phyloP scores from a whole-genome alignment of 2,797 vertebrate species.

The Thamnophis elegans region DNA sequence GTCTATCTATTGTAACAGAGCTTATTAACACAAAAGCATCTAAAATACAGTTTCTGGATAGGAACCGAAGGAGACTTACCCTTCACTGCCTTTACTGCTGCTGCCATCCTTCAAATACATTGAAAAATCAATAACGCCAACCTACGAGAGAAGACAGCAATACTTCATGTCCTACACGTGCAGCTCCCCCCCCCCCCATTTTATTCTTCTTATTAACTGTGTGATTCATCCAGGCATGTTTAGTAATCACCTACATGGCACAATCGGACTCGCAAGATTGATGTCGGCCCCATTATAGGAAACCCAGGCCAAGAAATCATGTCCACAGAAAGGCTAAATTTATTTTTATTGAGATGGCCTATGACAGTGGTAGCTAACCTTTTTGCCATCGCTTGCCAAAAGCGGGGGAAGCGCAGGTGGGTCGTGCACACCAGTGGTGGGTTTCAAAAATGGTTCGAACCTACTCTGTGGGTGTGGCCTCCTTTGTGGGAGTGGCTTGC shows the following conservation, averaged over 20 bases:
- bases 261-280: background rate
- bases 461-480: too few species aligned
- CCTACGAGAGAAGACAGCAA: slow-evolving; percentile 73
- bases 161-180: slow-evolving; percentile 25
- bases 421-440: too few species aligned
- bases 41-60: background rate
- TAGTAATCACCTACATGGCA: background rate
- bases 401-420: too few species aligned
- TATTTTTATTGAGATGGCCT: background rate
- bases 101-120: slow-evolving; percentile 98
- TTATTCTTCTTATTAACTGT: fast-evolving
- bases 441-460: too few species aligned
- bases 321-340: background rate
- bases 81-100: slow-evolving; percentile 93
- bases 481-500: too few species aligned
- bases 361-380: too few species aligned
- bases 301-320: background rate
- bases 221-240: background rate
- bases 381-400: too few species aligned
- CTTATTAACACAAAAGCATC: background rate
- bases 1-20: background rate
- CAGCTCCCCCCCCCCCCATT: background rate
- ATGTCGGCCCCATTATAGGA: background rate
- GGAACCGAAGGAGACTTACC: slow-evolving; percentile 76
- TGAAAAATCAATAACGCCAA: slow-evolving; percentile 98